Evolutionary conservation across 2,797 vertebrate genomes (phyloP), one percentile per base, ranked within the genome.

Genomic region (Salarias fasciatus): DNA sequence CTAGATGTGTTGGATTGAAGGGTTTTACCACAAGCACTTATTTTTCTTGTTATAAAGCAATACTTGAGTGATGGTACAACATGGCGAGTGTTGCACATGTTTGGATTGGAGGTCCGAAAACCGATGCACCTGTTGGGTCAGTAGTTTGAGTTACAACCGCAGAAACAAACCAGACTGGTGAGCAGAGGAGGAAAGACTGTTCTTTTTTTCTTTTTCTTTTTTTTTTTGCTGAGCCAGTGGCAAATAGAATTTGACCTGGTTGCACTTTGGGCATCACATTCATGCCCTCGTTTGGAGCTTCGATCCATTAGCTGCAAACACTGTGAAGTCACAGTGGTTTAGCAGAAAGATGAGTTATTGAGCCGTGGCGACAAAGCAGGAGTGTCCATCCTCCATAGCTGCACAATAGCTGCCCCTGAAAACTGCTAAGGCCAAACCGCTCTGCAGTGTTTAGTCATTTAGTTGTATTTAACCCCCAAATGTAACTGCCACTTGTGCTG

Each of bases 401-500:
- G 57, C 69, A 24, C 18, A 24, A n/a, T 24, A 24, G 18, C 18
- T 24, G 18, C 18, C 82, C 77, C 65, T 74, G 38, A 84, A 79
- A 77, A 63, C 66, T 69, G 73, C 65, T 66, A 61, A 77, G 72
- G 78, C 80, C 80, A 76, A 83, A 77, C 80, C 47, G 70, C 81
- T 86, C 79, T 54, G 59, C 66, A 57, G 69, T 71, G 61, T 82
- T 80, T 61, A 83, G 72, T 82, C 60, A 63, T 77, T 95, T 95
- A 96, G 94, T 95, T 86, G 73, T 96, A 96, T 96, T 96, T 94
- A 95, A 93, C 91, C 93, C 69, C 84, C 80, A 73, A 69, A 93
- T 96, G 93, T 94, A 95, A 95, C 94, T 93, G 93, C 93, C 94
- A 94, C 92, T 85, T 66, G 88, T 91, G 93, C 94, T 94, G 92